phyloP scores from a whole-genome alignment of 2,113 vertebrate species.

The human (Homo sapiens) region DNA sequence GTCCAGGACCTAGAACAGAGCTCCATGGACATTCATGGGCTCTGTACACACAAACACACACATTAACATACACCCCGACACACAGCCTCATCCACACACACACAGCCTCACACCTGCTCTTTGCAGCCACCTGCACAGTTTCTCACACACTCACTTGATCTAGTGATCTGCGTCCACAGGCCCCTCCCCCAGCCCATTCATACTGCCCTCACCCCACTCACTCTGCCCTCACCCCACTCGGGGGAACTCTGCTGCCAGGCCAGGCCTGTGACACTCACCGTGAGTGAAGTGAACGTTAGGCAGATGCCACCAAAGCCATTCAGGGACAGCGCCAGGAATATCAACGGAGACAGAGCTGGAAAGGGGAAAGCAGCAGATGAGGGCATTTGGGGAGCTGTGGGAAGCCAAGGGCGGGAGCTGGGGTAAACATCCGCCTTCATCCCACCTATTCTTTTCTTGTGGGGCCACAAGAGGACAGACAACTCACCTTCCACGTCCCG shows the following conservation, averaged over 20 bases:
- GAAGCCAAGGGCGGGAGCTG: background rate
- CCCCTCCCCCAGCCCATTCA: too few species aligned
- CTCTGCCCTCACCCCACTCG: background rate
- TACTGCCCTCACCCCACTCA: background rate
- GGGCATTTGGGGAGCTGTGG: background rate
- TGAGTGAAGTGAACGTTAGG: slow-evolving; percentile 94
- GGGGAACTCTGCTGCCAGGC: background rate
- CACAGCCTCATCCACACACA: background rate
- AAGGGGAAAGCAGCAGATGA: background rate
- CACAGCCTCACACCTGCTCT: background rate
- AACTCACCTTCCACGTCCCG: slow-evolving; percentile 85
- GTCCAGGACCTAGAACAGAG: background rate
- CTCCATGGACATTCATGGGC: background rate
- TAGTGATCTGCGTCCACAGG: too few species aligned
- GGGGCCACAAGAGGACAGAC: background rate
- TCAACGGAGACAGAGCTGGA: slow-evolving; percentile 89
- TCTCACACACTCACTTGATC: background rate
- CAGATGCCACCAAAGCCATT: slow-evolving; percentile 96
- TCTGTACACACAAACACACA: background rate
- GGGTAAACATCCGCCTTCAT: background rate
- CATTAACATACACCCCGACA: background rate
- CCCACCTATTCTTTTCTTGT: background rate
- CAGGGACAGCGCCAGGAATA: slow-evolving; percentile 92
- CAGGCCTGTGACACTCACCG: slow-evolving; percentile 84
- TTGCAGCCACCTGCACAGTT: background rate